Evolutionary conservation across 2,797 vertebrate genomes (phyloP).

Genomic region (Molossus molossus): DNA sequence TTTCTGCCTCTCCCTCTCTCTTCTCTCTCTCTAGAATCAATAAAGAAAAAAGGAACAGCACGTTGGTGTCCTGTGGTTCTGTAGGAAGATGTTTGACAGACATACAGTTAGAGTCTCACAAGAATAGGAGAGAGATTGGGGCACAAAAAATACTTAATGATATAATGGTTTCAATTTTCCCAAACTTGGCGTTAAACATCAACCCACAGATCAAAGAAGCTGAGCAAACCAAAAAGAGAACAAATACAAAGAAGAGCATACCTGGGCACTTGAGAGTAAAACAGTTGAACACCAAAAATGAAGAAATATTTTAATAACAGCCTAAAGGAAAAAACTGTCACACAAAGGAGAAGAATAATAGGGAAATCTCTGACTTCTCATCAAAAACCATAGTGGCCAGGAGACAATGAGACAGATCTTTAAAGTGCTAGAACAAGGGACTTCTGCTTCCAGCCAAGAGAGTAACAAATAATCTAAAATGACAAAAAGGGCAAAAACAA

Average conservation of each 20-base stretch:
- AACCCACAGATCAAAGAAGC: neutral
- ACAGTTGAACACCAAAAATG: neutral
- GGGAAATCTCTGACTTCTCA: neutral
- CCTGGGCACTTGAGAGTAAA: neutral
- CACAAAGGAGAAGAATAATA: neutral
- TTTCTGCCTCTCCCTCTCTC: too few species aligned
- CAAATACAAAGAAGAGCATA: neutral
- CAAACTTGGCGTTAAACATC: neutral
- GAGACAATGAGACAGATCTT: neutral
- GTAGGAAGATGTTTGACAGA: neutral
- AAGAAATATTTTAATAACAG: slow-evolving; percentile 39
- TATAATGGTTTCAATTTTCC: neutral
- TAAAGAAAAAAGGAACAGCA: neutral
- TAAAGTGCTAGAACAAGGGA: neutral
- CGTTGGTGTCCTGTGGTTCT: neutral
- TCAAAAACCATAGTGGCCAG: neutral
- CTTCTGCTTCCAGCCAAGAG: slow-evolving; percentile 2
- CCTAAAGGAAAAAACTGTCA: neutral
- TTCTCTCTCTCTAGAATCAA: too few species aligned
- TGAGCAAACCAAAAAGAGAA: neutral
- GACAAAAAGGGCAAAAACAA: neutral
- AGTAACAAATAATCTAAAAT: neutral
- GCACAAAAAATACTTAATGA: neutral
- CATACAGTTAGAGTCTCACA: neutral
- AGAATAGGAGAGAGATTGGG: neutral